phyloP scores from a whole-genome alignment of 2,888 invertebrate genomes.

The Periphyllus acericola region DNA sequence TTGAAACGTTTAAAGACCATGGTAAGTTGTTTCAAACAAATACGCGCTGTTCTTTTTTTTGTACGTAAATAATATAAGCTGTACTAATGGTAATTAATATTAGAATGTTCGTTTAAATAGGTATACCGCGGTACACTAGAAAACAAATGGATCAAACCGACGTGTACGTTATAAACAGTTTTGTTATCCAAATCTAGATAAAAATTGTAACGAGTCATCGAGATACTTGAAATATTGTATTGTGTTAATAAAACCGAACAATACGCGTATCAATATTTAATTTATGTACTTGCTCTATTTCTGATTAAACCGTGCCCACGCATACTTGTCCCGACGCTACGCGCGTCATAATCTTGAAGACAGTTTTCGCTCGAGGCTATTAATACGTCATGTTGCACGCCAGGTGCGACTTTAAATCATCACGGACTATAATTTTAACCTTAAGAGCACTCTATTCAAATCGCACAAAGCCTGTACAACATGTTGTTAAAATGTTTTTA shows the following conservation, averaged over 20 bases:
- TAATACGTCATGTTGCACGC: background rate
- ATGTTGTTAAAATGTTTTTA: background rate
- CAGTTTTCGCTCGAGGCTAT: background rate
- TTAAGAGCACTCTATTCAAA: background rate
- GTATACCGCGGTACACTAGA: too few relatives aligned
- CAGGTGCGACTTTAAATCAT: background rate
- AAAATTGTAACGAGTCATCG: background rate
- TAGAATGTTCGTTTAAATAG: too few relatives aligned
- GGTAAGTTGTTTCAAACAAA: too few relatives aligned
- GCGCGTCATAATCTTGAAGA: background rate
- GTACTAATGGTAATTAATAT: too few relatives aligned
- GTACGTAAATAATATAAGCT: too few relatives aligned
- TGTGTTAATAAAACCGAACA: background rate
- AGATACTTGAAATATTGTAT: background rate
- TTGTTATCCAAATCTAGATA: background rate
- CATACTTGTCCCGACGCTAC: background rate
- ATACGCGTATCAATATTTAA: background rate
- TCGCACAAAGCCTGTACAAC: background rate
- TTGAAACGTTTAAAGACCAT: too few relatives aligned
- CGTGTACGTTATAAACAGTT: background rate
- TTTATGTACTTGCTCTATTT: background rate
- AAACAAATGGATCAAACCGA: background rate
- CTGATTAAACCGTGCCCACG: slow-evolving; percentile 23
- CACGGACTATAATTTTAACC: background rate
- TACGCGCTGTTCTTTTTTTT: too few relatives aligned